Evolutionary conservation across 2,113 vertebrate species (phyloP).

Genomic region (Lanius collurio): DNA sequence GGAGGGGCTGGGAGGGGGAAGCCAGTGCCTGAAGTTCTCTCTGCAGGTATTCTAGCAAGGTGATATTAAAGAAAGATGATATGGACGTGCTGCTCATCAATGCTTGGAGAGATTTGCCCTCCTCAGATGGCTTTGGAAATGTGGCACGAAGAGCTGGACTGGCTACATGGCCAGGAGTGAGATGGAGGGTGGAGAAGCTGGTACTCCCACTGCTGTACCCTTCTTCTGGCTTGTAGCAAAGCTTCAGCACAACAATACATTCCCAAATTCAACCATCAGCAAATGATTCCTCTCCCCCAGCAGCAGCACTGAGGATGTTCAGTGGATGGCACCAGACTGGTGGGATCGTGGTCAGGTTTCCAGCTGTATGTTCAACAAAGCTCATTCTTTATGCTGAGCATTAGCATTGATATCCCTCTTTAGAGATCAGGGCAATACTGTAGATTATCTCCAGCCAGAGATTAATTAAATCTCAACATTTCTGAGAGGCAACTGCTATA

Average conservation of each 20-base stretch:
- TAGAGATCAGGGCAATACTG: not conserved
- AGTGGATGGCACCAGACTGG: accelerated
- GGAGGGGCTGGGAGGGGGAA: not conserved
- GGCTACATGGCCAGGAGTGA: not conserved
- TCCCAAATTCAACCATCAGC: not conserved
- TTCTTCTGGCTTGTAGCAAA: not conserved
- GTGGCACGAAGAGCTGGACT: not conserved
- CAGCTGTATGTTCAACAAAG: not conserved
- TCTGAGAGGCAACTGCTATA: not conserved
- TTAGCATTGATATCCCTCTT: not conserved
- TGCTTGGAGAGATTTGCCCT: conserved; percentile 26
- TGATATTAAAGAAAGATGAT: not conserved
- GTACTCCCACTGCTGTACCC: not conserved
- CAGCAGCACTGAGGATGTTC: accelerated
- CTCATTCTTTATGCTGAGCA: not conserved
- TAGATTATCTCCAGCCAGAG: conserved; percentile 26
- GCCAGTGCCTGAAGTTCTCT: conserved; percentile 19
- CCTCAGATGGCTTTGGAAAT: not conserved
- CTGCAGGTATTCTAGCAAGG: conserved; percentile 33
- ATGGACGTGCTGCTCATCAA: conserved; percentile 27
- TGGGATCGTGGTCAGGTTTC: not conserved
- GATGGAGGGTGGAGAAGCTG: not conserved
- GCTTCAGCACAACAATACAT: not conserved
- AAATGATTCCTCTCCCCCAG: not conserved
- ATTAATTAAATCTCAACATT: conserved; percentile 41